Base-by-base conservation (phyloP, 2,888 invertebrate species). In the Cheiracanthium punctorium region DNA sequence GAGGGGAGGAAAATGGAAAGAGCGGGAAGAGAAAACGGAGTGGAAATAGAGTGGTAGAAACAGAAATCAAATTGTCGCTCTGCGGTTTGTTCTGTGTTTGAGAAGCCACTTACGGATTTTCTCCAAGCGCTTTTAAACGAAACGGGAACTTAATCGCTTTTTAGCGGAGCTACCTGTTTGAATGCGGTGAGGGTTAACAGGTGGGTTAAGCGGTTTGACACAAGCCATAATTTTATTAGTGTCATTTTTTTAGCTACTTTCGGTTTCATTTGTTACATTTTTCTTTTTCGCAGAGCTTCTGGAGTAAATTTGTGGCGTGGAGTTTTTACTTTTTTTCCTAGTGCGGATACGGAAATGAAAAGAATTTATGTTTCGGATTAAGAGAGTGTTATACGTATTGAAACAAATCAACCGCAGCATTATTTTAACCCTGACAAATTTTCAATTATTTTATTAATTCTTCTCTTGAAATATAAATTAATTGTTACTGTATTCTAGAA, bases 21-120 rank as follows among this genome's bases (percentile, higher is more conserved):
- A 70, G 48, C 52, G 64, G 76, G 48, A 79, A 77, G 80, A 30
- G 85, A 74, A 73, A 70, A 75, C 81, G 80, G 67, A 87, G 77
- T 70, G 87, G 79, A 71, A 80, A 86, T 75, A 86, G 75, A 75
- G 74, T 64, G 80, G 80, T 82, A 82, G 82, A 82, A 82, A 82
- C 82, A 85, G 77, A 77, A 85, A 85, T 85, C 79, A 69, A 85
- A 85, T 85, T 85, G 84, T 85, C 84, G 84, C 84, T 84, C 69
- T 79, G 84, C 73, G 84, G 84, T 85, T 79, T 85, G 84, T 80
- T 85, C 79, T 71, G 76, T 72, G 72, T 74, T 48, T 69, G 79
- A 52, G 71, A 76, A 76, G 76, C 69, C 84, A 52, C 73, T 85
- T 85, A 85, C 30, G 52, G 58, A 58, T 58, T 58, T 58, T 58